Percentiles rank a stretch among this genome's conserved stretches.
Conservation (phyloP, 2,888 invertebrate species). For the Erannis defoliaria region DNA sequence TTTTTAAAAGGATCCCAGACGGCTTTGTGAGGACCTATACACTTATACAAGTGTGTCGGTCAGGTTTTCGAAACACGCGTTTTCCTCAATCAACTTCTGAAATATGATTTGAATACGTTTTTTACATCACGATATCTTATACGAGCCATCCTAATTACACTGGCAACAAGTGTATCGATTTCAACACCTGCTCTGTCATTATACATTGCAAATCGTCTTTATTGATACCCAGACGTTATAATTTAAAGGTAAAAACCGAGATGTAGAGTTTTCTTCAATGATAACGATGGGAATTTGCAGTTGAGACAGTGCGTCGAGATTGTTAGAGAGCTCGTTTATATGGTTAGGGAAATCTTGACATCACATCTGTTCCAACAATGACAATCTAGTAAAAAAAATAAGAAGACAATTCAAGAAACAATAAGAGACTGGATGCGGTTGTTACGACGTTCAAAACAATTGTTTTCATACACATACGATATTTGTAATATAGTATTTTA, state of each 20-base stretch:
- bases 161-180: slow-evolving; percentile 25
- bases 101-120: not conserved
- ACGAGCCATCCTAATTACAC: slow-evolving; percentile 19
- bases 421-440: slow-evolving; percentile 26
- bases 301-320: slow-evolving; percentile 56
- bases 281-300: slow-evolving; percentile 64
- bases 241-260: slow-evolving; percentile 41
- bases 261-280: slow-evolving; percentile 45
- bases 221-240: slow-evolving; percentile 20
- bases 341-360: slow-evolving; percentile 46
- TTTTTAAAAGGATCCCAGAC: slow-evolving; percentile 28
- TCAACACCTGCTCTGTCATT: slow-evolving; percentile 25
- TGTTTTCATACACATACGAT: slow-evolving; percentile 49
- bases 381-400: slow-evolving; percentile 30
- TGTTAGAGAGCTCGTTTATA: slow-evolving; percentile 48
- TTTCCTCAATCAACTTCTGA: not conserved
- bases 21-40: slow-evolving; percentile 8
- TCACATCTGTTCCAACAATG: slow-evolving; percentile 39
- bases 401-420: slow-evolving; percentile 27
- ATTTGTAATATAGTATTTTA: slow-evolving; percentile 38
- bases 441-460: slow-evolving; percentile 53
- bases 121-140: slow-evolving; percentile 14
- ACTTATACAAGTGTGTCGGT: slow-evolving; percentile 12
- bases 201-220: slow-evolving; percentile 22
- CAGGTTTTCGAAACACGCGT: not conserved